Evolutionary conservation across 2,797 vertebrate species (phyloP).

Genomic region (Cossypha heuglini): DNA sequence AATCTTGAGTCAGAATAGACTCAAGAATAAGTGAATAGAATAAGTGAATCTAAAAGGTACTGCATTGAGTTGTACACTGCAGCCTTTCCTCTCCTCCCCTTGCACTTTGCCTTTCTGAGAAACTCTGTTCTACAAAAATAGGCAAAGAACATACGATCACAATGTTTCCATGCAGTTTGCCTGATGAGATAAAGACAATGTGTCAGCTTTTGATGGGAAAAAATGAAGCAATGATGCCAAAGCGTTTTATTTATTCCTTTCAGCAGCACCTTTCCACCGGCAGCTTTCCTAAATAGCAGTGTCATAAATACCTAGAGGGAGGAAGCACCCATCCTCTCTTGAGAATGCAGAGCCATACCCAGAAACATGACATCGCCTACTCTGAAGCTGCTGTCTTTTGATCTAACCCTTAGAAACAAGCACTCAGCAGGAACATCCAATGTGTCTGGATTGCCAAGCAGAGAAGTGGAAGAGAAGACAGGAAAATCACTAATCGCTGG

Average conservation of each 20-base stretch:
- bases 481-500: background rate
- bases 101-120: background rate
- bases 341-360: background rate
- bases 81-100: background rate
- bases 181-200: background rate
- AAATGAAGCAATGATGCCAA: background rate
- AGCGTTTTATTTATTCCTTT: constrained; percentile 4
- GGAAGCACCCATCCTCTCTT: background rate
- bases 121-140: background rate
- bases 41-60: background rate
- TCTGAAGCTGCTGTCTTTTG: background rate
- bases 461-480: background rate
- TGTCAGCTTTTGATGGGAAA: background rate
- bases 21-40: background rate
- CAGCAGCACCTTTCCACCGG: background rate
- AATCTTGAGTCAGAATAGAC: background rate
- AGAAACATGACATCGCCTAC: background rate
- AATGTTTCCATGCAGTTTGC: background rate
- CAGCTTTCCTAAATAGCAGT: background rate
- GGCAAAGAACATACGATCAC: background rate
- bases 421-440: background rate
- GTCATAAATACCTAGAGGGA: background rate
- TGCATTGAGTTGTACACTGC: background rate
- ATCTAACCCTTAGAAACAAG: background rate
- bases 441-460: background rate